Base-by-base conservation (phyloP, 2,797 vertebrate species). In the Gadopsis marmoratus region DNA sequence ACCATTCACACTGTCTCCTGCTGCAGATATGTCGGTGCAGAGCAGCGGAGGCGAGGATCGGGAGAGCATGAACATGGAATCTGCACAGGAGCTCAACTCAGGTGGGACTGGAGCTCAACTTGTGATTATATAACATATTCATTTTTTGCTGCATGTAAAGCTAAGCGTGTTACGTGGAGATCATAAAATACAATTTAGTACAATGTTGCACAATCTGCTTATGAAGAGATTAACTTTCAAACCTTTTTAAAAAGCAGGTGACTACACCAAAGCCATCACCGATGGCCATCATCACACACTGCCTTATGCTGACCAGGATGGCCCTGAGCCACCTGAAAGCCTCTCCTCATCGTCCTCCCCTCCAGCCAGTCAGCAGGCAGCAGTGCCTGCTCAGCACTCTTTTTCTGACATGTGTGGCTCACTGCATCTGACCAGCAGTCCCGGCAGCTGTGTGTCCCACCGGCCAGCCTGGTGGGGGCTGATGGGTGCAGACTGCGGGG, bases 11-110 rank as follows among this genome's bases (percentile, higher is more conserved):
- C 8, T 7, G 43, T 67, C 7, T 70, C 21, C 31, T 87, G 83
- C 72, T 75, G 29, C 83, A 86, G 92, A 86, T 60, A 56, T 76
- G 39, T 50, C 63, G 85, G 73, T 88, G 71, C 83, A 94, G 87
- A 64, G 91, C 84, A 87, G 88, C 50, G 73, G 33, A 23, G 95
- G 92, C 55, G 97, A 96, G 0, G 95, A 97, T 71, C 87, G 89
- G 81, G 97, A 97, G 89, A 95, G 83, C 88, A 97, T 97, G 96
- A 95, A 94, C 90, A 71, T 95, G 88, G 97, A 98, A 86, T 94
- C 91, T 84, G 91, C 94, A 65, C 88, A 94, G 88, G 91, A 96
- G 61, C 89, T 93, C 70, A 86, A 91, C 93, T 95, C 97, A 97
- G 97, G 97, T 98, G 95, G 90, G 97, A 94, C 89, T 92, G 93